Percentiles rank a stretch among this genome's conserved stretches.
Conservation (phyloP, 2,113 vertebrate genomes). For the Gracilinanus agilis region DNA sequence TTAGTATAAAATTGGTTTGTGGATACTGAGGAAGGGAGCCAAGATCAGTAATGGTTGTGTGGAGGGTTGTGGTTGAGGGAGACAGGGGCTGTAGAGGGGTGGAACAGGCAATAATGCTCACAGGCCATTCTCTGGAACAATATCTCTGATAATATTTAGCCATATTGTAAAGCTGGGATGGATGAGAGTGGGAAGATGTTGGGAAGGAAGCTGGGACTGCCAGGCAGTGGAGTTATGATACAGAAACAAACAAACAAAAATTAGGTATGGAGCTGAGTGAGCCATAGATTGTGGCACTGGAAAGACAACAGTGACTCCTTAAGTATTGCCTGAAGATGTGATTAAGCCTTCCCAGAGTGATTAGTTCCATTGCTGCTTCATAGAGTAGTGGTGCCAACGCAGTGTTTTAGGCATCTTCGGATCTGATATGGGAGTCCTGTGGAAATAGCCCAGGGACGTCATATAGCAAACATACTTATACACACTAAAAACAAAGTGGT, state of each 20-base stretch:
- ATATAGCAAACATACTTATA: not conserved
- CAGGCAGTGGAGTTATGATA: not conserved
- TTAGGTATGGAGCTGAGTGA: not conserved
- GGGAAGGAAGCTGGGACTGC: not conserved
- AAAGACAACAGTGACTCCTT: not conserved
- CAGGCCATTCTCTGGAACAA: not conserved
- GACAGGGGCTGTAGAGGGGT: not conserved
- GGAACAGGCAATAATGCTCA: not conserved
- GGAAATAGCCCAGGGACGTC: not conserved
- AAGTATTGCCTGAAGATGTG: not conserved
- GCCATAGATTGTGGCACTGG: not conserved
- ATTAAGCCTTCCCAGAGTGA: not conserved
- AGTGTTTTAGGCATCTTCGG: not conserved
- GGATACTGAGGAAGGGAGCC: not conserved
- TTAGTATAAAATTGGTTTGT: not conserved
- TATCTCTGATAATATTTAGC: not conserved
- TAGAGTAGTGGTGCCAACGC: not conserved
- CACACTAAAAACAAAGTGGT: not conserved
- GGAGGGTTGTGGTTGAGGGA: not conserved
- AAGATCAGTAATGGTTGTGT: not conserved
- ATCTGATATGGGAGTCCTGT: not conserved
- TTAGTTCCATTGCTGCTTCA: not conserved
- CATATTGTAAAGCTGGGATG: not conserved
- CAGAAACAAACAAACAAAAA: not conserved
- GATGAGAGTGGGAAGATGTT: not conserved